phyloP scores from a whole-genome alignment of 2,888 invertebrate genomes.

The Oscheius sp. region DNA sequence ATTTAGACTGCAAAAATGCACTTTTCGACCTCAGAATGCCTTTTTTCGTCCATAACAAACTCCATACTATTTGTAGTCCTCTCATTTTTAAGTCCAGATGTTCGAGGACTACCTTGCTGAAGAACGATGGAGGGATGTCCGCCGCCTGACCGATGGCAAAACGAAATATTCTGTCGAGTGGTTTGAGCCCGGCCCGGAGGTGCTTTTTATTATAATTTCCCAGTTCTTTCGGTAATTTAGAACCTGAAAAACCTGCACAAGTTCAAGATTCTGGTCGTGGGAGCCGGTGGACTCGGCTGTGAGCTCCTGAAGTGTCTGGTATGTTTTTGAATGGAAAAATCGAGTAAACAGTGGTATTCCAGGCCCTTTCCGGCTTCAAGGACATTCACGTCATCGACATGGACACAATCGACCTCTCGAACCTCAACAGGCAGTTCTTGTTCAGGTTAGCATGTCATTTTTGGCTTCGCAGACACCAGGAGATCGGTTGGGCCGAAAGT shows the following conservation, averaged over 20 bases:
- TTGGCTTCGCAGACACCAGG: too few species aligned
- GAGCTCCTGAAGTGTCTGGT: constrained; percentile 94
- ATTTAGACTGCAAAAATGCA: too few species aligned
- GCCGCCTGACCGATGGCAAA: constrained; percentile 67
- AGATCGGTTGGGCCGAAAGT: too few species aligned
- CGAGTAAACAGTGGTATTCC: not conserved
- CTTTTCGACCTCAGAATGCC: too few species aligned
- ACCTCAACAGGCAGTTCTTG: constrained; percentile 96
- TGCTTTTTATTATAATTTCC: constrained; percentile 19
- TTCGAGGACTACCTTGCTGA: constrained; percentile 52
- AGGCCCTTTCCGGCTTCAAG: constrained; percentile 89
- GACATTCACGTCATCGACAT: constrained; percentile 97
- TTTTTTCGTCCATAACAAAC: too few species aligned
- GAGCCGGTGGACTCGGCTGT: constrained; percentile 97
- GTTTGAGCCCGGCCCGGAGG: constrained; percentile 60
- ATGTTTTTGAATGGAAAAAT: constrained; percentile 13
- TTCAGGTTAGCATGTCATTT: constrained; percentile 80
- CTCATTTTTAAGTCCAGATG: not conserved
- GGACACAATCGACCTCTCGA: constrained; percentile 98
- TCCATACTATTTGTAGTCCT: too few species aligned
- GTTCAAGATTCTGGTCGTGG: constrained; percentile 82
- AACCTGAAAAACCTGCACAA: constrained; percentile 57
- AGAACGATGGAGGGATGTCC: constrained; percentile 66
- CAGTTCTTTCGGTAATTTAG: constrained; percentile 40
- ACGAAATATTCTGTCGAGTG: constrained; percentile 43